Conservation (phyloP, 2,797 vertebrate genomes). For the Merluccius polli region DNA sequence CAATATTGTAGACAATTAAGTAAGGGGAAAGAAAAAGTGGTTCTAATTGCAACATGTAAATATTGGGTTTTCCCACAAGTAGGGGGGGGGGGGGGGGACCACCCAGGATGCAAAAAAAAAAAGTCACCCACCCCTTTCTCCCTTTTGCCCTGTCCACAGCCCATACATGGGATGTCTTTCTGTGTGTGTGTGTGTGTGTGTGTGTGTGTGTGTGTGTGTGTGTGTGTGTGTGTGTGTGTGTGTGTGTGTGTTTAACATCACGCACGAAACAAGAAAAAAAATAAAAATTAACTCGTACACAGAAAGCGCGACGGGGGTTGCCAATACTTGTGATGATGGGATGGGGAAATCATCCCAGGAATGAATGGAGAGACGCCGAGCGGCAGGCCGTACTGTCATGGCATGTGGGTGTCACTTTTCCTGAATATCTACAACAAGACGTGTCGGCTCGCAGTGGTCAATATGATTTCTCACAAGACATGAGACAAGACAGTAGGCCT, state of each 20-base stretch:
- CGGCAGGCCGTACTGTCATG: constrained; percentile 34
- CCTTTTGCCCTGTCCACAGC: constrained; percentile 64
- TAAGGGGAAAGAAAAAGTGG: constrained; percentile 76
- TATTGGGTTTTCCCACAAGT: constrained; percentile 85
- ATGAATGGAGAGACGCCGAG: too few relatives aligned
- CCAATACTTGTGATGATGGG: constrained; percentile 62
- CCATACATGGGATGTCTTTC: constrained; percentile 65
- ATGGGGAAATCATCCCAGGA: constrained; percentile 9
- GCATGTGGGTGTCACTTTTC: constrained; percentile 49
- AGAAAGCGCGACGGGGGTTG: constrained; percentile 61
- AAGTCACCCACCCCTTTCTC: constrained; percentile 63
- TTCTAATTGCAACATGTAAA: constrained; percentile 87
- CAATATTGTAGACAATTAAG: constrained; percentile 77
- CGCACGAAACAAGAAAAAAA: constrained; percentile 66
- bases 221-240: too few relatives aligned
- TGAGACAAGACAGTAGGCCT: constrained; percentile 30
- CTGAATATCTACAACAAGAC: background rate
- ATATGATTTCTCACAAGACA: constrained; percentile 55
- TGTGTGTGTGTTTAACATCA: constrained; percentile 42
- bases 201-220: too few relatives aligned
- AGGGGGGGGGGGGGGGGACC: constrained; percentile 80
- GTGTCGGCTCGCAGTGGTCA: constrained; percentile 12
- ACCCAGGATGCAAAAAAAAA: constrained; percentile 84
- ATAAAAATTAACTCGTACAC: constrained; percentile 62
- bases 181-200: too few relatives aligned